Evolutionary conservation across 1,140 invertebrate species (phyloP).

Genomic region (Acromyrmex charruanus): DNA sequence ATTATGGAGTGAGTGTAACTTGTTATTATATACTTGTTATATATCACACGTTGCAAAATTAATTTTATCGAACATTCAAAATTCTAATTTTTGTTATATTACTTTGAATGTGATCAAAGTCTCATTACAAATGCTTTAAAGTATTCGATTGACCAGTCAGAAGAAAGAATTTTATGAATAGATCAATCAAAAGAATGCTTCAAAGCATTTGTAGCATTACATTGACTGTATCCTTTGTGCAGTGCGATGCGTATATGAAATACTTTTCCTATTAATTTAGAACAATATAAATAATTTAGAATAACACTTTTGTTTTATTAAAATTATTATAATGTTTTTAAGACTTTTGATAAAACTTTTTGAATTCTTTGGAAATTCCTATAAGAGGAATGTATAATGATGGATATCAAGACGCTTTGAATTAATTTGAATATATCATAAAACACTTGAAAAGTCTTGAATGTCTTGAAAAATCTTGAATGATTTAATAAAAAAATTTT

Average conservation of each 20-base stretch:
- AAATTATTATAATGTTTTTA: neutral
- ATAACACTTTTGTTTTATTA: neutral
- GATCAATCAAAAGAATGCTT: too few relatives aligned
- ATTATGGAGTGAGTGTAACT: neutral
- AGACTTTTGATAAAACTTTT: too few relatives aligned
- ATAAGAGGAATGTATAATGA: neutral
- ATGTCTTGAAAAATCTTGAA: too few relatives aligned
- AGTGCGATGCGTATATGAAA: neutral
- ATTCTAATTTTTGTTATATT: neutral
- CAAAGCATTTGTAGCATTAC: neutral
- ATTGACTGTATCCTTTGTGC: neutral
- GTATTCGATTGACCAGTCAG: too few relatives aligned
- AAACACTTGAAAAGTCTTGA: too few relatives aligned
- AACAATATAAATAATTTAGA: neutral
- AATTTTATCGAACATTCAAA: neutral
- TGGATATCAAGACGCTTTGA: too few relatives aligned
- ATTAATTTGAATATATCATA: too few relatives aligned
- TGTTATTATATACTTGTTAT: slow-evolving; percentile 13
- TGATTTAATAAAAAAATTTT: too few relatives aligned
- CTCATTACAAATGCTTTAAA: too few relatives aligned
- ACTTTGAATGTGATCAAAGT: neutral
- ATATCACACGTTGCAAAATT: neutral
- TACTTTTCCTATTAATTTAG: neutral
- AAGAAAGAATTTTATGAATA: too few relatives aligned
- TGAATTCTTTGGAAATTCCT: neutral